Evolutionary conservation across 2,113 vertebrate species (phyloP).

Genomic region (Callopanchax toddi): DNA sequence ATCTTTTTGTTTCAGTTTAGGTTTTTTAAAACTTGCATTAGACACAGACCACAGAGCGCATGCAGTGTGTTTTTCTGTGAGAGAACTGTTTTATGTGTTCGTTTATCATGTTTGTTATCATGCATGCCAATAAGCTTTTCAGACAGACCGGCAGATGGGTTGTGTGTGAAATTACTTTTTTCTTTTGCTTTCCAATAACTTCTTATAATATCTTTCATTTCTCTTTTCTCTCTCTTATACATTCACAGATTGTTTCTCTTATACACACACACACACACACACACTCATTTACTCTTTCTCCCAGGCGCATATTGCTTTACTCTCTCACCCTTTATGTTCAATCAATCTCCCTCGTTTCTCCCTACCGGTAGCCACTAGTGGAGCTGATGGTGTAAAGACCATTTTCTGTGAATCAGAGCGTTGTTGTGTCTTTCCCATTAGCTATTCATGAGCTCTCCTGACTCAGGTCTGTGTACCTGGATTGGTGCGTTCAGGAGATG

Average conservation of each 20-base stretch:
- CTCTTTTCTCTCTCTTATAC: slow-evolving; percentile 33
- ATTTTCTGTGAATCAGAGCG: slow-evolving; percentile 63
- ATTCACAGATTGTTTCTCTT: slow-evolving; percentile 35
- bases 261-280: slow-evolving; percentile 11
- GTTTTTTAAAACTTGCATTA: not conserved
- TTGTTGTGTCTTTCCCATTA: slow-evolving; percentile 62
- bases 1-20: not conserved
- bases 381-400: slow-evolving; percentile 52
- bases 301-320: slow-evolving; percentile 47
- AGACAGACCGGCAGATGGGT: slow-evolving; percentile 58
- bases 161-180: slow-evolving; percentile 68
- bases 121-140: slow-evolving; percentile 53
- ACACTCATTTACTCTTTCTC: slow-evolving; percentile 49
- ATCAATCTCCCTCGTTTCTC: slow-evolving; percentile 52
- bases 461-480: slow-evolving; percentile 55
- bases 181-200: slow-evolving; percentile 69
- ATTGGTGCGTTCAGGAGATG: slow-evolving; percentile 33
- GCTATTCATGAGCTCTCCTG: slow-evolving; percentile 70
- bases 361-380: slow-evolving; percentile 35
- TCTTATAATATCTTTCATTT: slow-evolving; percentile 67
- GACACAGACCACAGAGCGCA: slow-evolving; percentile 5
- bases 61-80: not conserved
- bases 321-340: slow-evolving; percentile 61
- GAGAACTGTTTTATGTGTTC: slow-evolving; percentile 40
- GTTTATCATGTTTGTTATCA: slow-evolving; percentile 69